Percentiles rank a stretch among this genome's conserved stretches.
These are phyloP conservation scores for Temnopleurus reevesii DNA, from an alignment of 53 echinoderm and acorn worm species.

Conservation along the genomic window DNA sequence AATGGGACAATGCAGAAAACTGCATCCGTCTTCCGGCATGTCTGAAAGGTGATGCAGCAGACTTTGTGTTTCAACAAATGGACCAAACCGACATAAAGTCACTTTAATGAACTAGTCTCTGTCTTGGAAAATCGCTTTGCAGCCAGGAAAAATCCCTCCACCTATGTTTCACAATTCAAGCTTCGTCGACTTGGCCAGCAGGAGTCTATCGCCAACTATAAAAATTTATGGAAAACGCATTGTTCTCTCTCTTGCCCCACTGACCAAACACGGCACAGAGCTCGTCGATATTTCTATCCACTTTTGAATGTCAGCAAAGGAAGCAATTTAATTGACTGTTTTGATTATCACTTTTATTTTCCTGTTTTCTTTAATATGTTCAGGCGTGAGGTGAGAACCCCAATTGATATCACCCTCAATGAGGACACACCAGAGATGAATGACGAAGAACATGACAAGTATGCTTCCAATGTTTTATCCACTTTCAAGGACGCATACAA, in stretches of 20 bases:
- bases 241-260: too few species aligned
- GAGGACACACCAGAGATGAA: not conserved
- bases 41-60: slow-evolving; percentile 47
- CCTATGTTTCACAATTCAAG: slow-evolving; percentile 1
- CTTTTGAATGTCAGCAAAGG: too few species aligned
- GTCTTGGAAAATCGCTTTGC: not conserved
- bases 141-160: not conserved
- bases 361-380: too few species aligned
- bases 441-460: not conserved
- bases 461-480: slow-evolving; percentile 4
- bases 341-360: too few species aligned
- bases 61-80: slow-evolving; percentile 32
- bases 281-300: too few species aligned
- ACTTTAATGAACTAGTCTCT: not conserved
- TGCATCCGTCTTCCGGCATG: slow-evolving; percentile 39
- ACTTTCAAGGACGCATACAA: slow-evolving; percentile 28
- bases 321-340: too few species aligned
- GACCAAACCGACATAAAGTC: not conserved
- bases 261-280: too few species aligned
- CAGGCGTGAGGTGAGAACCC: slow-evolving; percentile 63
- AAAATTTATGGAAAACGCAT: too few species aligned
- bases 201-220: slow-evolving; percentile 37
- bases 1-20: slow-evolving; percentile 36
- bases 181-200: not conserved
- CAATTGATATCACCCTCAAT: slow-evolving; percentile 29